Percentiles rank a stretch among this genome's conserved stretches.
phyloP scores from a whole-genome alignment of 2,797 vertebrate species.

The Crossoptilon crossoptilon region DNA sequence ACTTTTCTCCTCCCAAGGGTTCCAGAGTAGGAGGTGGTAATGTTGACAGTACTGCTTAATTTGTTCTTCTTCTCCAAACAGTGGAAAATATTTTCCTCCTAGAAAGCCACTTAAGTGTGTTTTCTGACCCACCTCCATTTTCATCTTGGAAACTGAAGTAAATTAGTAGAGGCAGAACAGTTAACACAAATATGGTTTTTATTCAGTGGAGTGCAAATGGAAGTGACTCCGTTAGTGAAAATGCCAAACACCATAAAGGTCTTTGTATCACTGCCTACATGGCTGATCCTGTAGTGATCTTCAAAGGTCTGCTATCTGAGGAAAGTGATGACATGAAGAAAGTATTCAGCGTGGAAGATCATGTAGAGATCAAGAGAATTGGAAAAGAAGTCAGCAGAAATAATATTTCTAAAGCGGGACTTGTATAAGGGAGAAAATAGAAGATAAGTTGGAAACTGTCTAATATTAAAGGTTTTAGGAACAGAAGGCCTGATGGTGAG shows the following conservation, averaged over 20 bases:
- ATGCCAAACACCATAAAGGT: background rate
- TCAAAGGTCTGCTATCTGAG: conserved; percentile 44
- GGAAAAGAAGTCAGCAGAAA: conserved; percentile 40
- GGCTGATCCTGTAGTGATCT: conserved; percentile 4
- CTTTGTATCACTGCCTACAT: background rate
- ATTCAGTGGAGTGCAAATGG: background rate
- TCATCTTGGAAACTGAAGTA: background rate
- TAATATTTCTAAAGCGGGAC: conserved; percentile 32
- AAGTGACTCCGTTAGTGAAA: background rate
- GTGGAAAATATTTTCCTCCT: background rate
- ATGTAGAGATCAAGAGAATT: conserved; percentile 57
- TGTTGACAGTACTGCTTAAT: background rate
- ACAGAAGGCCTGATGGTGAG: conserved; percentile 8
- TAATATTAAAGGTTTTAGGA: conserved; percentile 39
- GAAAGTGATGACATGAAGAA: conserved; percentile 28
- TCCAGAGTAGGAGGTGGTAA: background rate
- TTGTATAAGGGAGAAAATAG: background rate
- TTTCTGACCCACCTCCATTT: background rate
- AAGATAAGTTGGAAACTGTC: conserved; percentile 16
- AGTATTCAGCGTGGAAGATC: conserved; percentile 22
- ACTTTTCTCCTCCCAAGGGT: background rate
- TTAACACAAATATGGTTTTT: background rate
- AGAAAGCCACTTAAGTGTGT: background rate
- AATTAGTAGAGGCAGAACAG: background rate
- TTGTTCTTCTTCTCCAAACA: background rate